Percentiles rank a stretch among this genome's conserved stretches.
Conservation (phyloP, 1,140 invertebrate species). For the Drosophila ohnishii region DNA sequence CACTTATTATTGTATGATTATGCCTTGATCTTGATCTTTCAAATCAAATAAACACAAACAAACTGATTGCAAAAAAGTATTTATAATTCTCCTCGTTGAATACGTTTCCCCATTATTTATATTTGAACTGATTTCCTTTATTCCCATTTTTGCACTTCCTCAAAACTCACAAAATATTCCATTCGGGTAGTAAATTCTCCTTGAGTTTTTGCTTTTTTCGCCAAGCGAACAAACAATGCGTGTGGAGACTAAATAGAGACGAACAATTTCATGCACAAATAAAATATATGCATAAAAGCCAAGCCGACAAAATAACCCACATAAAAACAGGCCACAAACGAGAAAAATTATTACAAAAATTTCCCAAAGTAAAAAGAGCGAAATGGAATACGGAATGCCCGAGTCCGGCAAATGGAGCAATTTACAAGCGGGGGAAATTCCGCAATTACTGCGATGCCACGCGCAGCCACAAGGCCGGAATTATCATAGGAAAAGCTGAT, state of each 20-base stretch:
- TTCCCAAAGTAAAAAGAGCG: constrained; percentile 49
- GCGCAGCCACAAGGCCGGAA: constrained; percentile 45
- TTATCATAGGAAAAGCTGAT: constrained; percentile 55
- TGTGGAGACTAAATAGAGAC: constrained; percentile 15
- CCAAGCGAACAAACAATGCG: constrained; percentile 20
- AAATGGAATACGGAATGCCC: constrained; percentile 33
- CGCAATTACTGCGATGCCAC: constrained; percentile 63
- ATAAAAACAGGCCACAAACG: constrained; percentile 44
- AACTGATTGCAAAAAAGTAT: not conserved
- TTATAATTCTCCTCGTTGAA: not conserved
- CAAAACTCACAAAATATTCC: constrained; percentile 1
- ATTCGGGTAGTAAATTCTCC: constrained; percentile 5
- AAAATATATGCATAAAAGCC: constrained; percentile 46
- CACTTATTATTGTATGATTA: too few relatives aligned
- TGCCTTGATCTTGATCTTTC: not conserved
- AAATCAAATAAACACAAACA: not conserved
- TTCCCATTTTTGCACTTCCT: not conserved
- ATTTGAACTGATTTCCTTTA: constrained; percentile 3
- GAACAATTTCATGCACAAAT: constrained; percentile 40
- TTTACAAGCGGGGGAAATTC: constrained; percentile 59
- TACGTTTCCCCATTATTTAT: constrained; percentile 4
- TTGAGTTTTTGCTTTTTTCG: constrained; percentile 14
- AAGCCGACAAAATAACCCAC: constrained; percentile 48
- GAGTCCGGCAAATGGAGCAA: constrained; percentile 48
- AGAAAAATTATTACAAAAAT: constrained; percentile 61